Conservation (phyloP, 2,113 vertebrate species). For the Protobothrops flavoviridis region DNA sequence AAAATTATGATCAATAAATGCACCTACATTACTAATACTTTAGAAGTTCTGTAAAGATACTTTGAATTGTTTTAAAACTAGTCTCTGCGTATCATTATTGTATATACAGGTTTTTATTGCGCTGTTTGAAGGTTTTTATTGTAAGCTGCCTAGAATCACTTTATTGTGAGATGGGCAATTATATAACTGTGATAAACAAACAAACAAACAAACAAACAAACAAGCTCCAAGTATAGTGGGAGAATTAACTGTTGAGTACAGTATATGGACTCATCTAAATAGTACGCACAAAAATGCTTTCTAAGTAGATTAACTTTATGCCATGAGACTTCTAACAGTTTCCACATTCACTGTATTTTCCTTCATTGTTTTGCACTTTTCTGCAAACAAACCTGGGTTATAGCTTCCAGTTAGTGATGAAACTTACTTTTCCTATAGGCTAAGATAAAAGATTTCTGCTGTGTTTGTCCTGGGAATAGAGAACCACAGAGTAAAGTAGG, state of each 20-base stretch:
- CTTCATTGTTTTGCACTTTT: conserved; percentile 21
- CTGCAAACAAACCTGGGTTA: conserved; percentile 23
- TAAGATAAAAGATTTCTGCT: conserved; percentile 53
- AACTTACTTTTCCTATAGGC: conserved; percentile 32
- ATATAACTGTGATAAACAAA: not conserved
- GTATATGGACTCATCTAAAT: not conserved
- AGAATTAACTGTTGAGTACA: not conserved
- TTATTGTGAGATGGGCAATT: not conserved
- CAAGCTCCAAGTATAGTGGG: not conserved
- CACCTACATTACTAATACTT: not conserved
- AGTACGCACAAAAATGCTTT: not conserved
- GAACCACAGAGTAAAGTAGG: conserved; percentile 30
- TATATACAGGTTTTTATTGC: not conserved
- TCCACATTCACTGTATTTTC: not conserved
- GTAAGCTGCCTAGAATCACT: not conserved
- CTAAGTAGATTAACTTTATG: not conserved
- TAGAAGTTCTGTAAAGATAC: not conserved
- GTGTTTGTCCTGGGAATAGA: conserved; percentile 47
- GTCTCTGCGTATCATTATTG: not conserved
- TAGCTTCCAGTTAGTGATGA: conserved; percentile 36
- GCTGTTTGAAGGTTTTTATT: not conserved
- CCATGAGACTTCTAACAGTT: not conserved
- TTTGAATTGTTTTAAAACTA: not conserved
- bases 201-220: not conserved
- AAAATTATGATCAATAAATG: not conserved